These are phyloP conservation scores for Drosophila willistoni DNA, from an alignment of 1,140 invertebrate species.

Conservation along the genomic window DNA sequence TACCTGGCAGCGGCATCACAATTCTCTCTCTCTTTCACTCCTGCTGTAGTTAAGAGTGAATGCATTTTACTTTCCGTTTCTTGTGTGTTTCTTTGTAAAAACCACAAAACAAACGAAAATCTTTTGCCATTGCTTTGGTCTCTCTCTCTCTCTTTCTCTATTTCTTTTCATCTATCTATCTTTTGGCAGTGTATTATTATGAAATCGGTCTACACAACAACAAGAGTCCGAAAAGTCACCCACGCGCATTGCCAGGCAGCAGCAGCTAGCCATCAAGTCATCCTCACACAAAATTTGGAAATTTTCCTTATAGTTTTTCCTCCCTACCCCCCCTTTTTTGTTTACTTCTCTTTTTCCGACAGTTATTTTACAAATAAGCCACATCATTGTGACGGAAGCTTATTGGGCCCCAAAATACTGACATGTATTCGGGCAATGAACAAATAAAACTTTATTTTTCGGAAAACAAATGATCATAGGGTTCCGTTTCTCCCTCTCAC, in stretches of 20 bases:
- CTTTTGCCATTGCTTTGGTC: neutral
- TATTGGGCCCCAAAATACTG: slow-evolving; percentile 32
- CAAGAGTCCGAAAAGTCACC: slow-evolving; percentile 51
- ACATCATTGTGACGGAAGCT: slow-evolving; percentile 50
- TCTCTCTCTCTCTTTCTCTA: neutral
- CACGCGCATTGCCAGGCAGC: slow-evolving; percentile 53
- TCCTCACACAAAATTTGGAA: slow-evolving; percentile 1
- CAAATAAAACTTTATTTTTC: slow-evolving; percentile 28
- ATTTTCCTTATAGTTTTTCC: slow-evolving; percentile 28
- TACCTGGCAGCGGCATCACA: neutral
- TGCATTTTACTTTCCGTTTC: slow-evolving; percentile 76
- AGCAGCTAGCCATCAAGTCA: neutral
- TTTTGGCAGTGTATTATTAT: slow-evolving; percentile 47
- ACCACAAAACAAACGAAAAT: slow-evolving; percentile 60
- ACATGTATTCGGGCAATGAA: slow-evolving; percentile 29
- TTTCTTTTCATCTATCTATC: neutral
- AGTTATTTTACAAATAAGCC: too few species aligned
- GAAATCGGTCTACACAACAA: slow-evolving; percentile 39
- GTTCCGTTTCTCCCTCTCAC: too few species aligned
- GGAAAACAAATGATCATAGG: too few species aligned
- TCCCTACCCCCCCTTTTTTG: too few species aligned
- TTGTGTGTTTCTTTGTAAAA: slow-evolving; percentile 21
- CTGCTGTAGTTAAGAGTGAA: slow-evolving; percentile 25
- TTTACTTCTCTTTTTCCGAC: too few species aligned
- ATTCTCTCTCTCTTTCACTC: neutral